Evolutionary conservation across 2,797 vertebrate species (phyloP).

Genomic region (Pelochelys cantorii): DNA sequence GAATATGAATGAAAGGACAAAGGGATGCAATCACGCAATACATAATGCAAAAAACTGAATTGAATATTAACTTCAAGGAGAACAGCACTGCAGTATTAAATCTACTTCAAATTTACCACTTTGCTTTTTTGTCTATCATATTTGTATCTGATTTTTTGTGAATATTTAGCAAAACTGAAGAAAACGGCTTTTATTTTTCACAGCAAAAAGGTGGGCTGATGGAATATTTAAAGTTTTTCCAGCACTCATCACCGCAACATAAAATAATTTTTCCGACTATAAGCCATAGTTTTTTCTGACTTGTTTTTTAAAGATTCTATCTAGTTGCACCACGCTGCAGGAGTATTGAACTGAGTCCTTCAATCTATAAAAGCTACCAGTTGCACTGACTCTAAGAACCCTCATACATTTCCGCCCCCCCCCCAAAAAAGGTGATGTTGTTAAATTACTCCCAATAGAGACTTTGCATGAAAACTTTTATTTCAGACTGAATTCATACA

Average conservation of each 20-base stretch:
- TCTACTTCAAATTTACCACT: not conserved
- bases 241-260: not conserved
- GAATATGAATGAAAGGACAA: constrained; percentile 59
- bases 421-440: not conserved
- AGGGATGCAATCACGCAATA: constrained; percentile 47
- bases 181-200: constrained; percentile 61
- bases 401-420: not conserved
- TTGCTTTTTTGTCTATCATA: not conserved
- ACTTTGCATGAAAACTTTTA: not conserved
- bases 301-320: not conserved
- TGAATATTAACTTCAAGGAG: not conserved
- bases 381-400: not conserved
- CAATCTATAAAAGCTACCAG: not conserved
- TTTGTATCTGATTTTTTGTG: not conserved
- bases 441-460: not conserved
- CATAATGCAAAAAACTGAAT: constrained; percentile 34
- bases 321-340: not conserved
- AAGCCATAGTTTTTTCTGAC: not conserved
- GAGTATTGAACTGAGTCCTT: not conserved
- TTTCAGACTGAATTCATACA: not conserved
- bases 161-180: constrained; percentile 69
- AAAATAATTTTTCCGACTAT: not conserved
- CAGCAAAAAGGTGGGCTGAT: not conserved
- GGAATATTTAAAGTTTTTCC: not conserved
- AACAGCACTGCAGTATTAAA: constrained; percentile 18